Evolutionary conservation across 2,888 invertebrate genomes (phyloP), one percentile per base, ranked within the genome.

Genomic region (Cryptosula pallasiana): DNA sequence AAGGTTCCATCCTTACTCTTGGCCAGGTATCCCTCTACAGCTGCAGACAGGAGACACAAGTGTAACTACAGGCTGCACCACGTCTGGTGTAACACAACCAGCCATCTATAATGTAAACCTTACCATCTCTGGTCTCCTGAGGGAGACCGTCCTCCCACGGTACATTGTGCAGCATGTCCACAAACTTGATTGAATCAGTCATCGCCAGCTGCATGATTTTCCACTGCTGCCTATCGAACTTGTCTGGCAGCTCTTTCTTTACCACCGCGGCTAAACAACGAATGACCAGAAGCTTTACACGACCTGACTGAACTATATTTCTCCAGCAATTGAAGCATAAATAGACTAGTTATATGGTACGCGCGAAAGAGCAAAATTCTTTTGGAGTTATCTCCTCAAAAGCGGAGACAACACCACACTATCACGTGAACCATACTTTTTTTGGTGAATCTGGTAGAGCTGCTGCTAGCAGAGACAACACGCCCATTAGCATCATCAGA

Each of bases 91-190:
- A n/a, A n/a, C n/a, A n/a, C n/a, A n/a, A n/a, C n/a, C n/a, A n/a
- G n/a, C n/a, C n/a, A n/a, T n/a, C n/a, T n/a, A n/a, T n/a, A n/a
- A n/a, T n/a, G 23, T 23, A 13, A 5, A 27, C 5, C 71, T 75
- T 75, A 84, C 84, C 82, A 74, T 78, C 75, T 1, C 81, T 74
- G 0, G 84, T 80, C 74, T 83, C 83, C 36, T 76, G 75, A 23
- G 80, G 77, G 0, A 85, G 77, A 2, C 85, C 84, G 75, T 84
- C 84, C 72, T 83, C 83, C 84, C 84, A 83, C 5, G 83, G 79
- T 1, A 85, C 81, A 75, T 84, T 84, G 75, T 83, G 83, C 71
- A 85, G 73, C 81, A 84, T 82, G 76, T 84, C 84, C 2, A 84
- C 83, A 79, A 84, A 85, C 78, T 83, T 83, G 69, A 77, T 76